phyloP scores from a whole-genome alignment of 2,888 invertebrate species.

The Blastobasis lacticolella region DNA sequence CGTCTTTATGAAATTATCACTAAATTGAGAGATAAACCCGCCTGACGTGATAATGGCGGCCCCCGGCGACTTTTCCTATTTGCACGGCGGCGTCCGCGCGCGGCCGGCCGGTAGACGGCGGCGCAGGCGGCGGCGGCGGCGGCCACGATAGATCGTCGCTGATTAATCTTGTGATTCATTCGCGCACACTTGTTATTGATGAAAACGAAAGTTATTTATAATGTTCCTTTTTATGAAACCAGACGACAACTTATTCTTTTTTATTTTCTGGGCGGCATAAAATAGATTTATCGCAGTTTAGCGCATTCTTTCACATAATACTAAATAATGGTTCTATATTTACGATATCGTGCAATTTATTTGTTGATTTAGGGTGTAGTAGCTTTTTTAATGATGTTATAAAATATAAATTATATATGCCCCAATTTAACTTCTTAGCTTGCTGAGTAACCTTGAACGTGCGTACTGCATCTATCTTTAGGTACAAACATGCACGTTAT shows the following conservation, averaged over 20 bases:
- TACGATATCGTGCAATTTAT: too few relatives aligned
- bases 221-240: neutral
- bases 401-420: too few relatives aligned
- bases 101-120: slow-evolving; percentile 19
- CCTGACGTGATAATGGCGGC: slow-evolving; percentile 57
- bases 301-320: too few relatives aligned
- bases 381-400: too few relatives aligned
- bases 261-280: too few relatives aligned
- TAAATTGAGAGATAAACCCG: slow-evolving; percentile 65
- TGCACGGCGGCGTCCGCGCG: slow-evolving; percentile 20
- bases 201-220: neutral
- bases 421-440: too few relatives aligned
- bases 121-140: slow-evolving; percentile 33
- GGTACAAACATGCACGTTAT: too few relatives aligned
- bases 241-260: neutral
- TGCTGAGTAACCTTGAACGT: too few relatives aligned
- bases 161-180: slow-evolving; percentile 14
- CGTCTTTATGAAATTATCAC: slow-evolving; percentile 60
- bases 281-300: too few relatives aligned
- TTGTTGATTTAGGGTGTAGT: too few relatives aligned
- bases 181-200: neutral
- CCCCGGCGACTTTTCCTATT: slow-evolving; percentile 47
- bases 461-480: too few relatives aligned
- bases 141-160: slow-evolving; percentile 17
- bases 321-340: too few relatives aligned